Evolutionary conservation across 2,888 invertebrate species (phyloP), one percentile per base, ranked within the genome.

Genomic region (Miltochrista miniata): DNA sequence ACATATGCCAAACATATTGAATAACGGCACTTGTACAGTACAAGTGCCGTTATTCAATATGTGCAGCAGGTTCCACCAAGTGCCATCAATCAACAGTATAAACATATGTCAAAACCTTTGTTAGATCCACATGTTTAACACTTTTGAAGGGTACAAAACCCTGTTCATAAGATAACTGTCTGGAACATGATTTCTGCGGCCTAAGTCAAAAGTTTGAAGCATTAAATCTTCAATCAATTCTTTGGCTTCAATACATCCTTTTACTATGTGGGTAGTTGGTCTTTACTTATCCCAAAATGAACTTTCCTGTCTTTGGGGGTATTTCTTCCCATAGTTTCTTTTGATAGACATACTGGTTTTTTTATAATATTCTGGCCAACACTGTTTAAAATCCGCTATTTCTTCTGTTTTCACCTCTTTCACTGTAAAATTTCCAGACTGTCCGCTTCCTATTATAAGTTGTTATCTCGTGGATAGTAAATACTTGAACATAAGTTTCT

Each of bases 391-490:
- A 15, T 48, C 48, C 33, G 43, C 15, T 15, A 48, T 48, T 18
- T 48, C 48, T 43, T 48, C 38, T 11, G 48, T 42, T 42, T 48
- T 42, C 31, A 44, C 49, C 39, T 43, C 43, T 15, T 38, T 37
- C 33, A 44, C 38, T 11, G 44, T 44, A 38, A 49, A 49, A 33
- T 49, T 48, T 38, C 34, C 12, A 39, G 31, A 7, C 31, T 44
- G 49, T 29, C 38, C 34, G 31, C 43, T 49, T 43, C 49, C 38
- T 43, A 48, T 48, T 37, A 48, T 37, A 12, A 41, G 48, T 31
- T 35, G 42, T 48, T 31, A 31, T 48, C 42, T 30, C 43, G 37
- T 43, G 31, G 49, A 43, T 40, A n/a, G n/a, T n/a, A n/a, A n/a
- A n/a, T n/a, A n/a, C n/a, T n/a, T n/a, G n/a, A n/a, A n/a, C n/a